Evolutionary conservation across 2,888 invertebrate species (phyloP).

Genomic region (Melinaea menophilus): DNA sequence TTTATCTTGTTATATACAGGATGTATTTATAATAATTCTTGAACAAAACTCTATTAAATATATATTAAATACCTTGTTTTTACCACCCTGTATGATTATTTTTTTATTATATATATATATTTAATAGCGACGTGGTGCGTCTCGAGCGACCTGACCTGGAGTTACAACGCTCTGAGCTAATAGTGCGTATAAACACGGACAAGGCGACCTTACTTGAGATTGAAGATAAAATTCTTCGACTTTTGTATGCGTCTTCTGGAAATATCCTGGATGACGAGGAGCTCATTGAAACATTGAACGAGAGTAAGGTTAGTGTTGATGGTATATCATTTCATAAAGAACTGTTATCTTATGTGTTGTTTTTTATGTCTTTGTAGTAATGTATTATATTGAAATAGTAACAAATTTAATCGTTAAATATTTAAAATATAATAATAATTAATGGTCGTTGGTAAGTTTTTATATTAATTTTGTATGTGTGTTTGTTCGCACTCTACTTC

Average conservation of each 20-base stretch:
- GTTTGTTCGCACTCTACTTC: too few relatives aligned
- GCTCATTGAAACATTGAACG: slow-evolving; percentile 92
- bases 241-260: slow-evolving; percentile 89
- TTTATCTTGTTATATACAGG: neutral
- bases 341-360: too few relatives aligned
- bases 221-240: slow-evolving; percentile 92
- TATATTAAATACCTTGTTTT: too few relatives aligned
- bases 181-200: slow-evolving; percentile 90
- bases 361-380: too few relatives aligned
- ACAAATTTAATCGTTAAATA: too few relatives aligned
- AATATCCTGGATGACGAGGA: slow-evolving; percentile 96
- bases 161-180: slow-evolving; percentile 87
- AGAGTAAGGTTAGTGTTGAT: slow-evolving; percentile 81
- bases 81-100: neutral
- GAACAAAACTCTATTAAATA: too few relatives aligned
- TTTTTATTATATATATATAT: neutral
- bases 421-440: too few relatives aligned
- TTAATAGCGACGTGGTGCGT: slow-evolving; percentile 87
- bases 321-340: neutral
- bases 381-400: too few relatives aligned
- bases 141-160: slow-evolving; percentile 94
- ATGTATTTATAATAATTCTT: too few relatives aligned
- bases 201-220: slow-evolving; percentile 89
- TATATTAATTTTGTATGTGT: too few relatives aligned
- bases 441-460: too few relatives aligned